These are phyloP conservation scores for Leptinotarsa lineolata DNA, from an alignment of 1,140 invertebrate genomes.

Conservation along the genomic window DNA sequence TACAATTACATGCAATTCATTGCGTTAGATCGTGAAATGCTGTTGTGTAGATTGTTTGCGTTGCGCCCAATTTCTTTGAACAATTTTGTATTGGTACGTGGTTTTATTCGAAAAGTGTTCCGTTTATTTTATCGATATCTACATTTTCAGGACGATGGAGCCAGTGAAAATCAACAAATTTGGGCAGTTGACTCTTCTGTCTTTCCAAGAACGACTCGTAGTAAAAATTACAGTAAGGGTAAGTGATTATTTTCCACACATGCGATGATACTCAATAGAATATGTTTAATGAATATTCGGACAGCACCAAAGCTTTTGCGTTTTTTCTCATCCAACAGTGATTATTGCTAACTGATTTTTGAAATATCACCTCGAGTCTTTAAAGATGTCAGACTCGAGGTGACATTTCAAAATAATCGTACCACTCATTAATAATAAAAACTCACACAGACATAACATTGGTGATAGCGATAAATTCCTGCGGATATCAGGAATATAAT, in stretches of 20 bases:
- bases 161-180: slow-evolving; percentile 39
- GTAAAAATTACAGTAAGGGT: slow-evolving; percentile 27
- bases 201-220: slow-evolving; percentile 34
- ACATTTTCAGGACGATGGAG: slow-evolving; percentile 37
- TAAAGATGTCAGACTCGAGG: too few relatives aligned
- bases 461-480: too few relatives aligned
- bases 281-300: too few relatives aligned
- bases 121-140: slow-evolving; percentile 21
- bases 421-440: too few relatives aligned
- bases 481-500: too few relatives aligned
- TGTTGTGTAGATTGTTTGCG: slow-evolving; percentile 48
- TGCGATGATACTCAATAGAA: too few relatives aligned
- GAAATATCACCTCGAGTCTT: too few relatives aligned
- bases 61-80: slow-evolving; percentile 43
- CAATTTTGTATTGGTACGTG: slow-evolving; percentile 43
- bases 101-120: slow-evolving; percentile 13
- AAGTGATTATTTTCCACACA: neutral
- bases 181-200: slow-evolving; percentile 46
- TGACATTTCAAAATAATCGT: too few relatives aligned
- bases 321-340: too few relatives aligned
- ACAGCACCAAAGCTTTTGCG: too few relatives aligned
- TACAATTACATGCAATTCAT: neutral
- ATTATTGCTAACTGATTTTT: too few relatives aligned
- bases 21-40: slow-evolving; percentile 36
- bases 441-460: too few relatives aligned